Conservation (phyloP, 2,797 vertebrate genomes). For the Geotrypetes seraphini region DNA sequence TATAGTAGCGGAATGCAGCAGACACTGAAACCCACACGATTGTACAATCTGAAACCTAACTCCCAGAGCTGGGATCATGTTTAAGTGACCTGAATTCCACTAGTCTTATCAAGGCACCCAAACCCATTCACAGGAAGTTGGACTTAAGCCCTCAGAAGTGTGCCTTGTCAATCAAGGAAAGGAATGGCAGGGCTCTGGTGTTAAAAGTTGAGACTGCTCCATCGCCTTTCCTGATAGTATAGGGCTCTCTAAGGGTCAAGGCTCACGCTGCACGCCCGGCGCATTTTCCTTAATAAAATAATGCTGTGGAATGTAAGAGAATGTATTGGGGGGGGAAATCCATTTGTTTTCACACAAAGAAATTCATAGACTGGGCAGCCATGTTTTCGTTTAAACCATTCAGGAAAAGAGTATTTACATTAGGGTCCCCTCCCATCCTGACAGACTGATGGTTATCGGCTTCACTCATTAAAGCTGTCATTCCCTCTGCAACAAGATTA, state of each 20-base stretch:
- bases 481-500: conserved; percentile 45
- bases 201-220: conserved; percentile 9
- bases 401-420: conserved; percentile 50
- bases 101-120: conserved; percentile 49
- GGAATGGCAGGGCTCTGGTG: conserved; percentile 20
- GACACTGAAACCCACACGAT: conserved; percentile 39
- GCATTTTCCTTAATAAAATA: conserved; percentile 27
- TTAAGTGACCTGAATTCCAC: conserved; percentile 43
- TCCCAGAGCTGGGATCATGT: conserved; percentile 38
- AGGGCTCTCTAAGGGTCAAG: conserved; percentile 13
- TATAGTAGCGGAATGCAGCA: conserved; percentile 35
- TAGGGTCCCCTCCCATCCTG: conserved; percentile 45
- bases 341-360: conserved; percentile 21
- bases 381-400: conserved; percentile 28
- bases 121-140: conserved; percentile 38
- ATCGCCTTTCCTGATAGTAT: conserved; percentile 19
- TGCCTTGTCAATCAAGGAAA: conserved; percentile 37
- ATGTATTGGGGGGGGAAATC: conserved; percentile 17
- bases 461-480: conserved; percentile 56
- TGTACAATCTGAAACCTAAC: conserved; percentile 30
- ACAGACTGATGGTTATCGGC: conserved; percentile 56
- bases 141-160: conserved; percentile 39
- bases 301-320: conserved; percentile 27
- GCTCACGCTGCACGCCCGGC: conserved; percentile 18
- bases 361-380: conserved; percentile 23